Conservation (phyloP, 2,113 vertebrate species). For the Crotalus tigris region DNA sequence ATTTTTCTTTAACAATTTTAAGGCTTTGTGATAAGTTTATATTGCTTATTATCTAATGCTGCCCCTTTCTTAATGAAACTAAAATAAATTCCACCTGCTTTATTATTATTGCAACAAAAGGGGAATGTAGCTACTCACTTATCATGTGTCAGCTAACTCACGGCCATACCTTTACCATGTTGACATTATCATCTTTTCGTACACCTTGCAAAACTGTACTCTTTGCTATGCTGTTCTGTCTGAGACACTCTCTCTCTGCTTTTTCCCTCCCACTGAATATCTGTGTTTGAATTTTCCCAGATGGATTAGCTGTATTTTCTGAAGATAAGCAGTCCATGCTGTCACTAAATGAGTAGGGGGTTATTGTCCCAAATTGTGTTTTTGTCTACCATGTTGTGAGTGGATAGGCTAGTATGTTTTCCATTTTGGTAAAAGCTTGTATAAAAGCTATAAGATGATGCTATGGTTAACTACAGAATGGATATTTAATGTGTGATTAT, state of each 20-base stretch:
- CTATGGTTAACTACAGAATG: background rate
- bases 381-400: background rate
- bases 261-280: background rate
- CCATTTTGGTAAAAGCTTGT: background rate
- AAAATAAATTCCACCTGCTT: background rate
- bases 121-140: background rate
- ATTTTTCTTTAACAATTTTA: background rate
- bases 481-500: background rate
- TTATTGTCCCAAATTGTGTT: background rate
- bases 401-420: background rate
- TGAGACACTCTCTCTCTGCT: background rate
- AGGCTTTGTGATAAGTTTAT: background rate
- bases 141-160: background rate
- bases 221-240: background rate
- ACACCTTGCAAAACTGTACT: background rate
- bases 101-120: background rate
- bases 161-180: background rate
- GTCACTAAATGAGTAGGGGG: background rate
- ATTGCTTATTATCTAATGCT: background rate
- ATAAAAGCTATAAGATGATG: background rate
- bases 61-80: background rate
- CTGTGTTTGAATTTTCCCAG: constrained; percentile 12
- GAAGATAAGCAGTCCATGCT: background rate
- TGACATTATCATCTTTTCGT: background rate
- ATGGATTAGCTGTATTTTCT: constrained; percentile 12